phyloP scores from a whole-genome alignment of 2,113 vertebrate species.

The Cygnus atratus region DNA sequence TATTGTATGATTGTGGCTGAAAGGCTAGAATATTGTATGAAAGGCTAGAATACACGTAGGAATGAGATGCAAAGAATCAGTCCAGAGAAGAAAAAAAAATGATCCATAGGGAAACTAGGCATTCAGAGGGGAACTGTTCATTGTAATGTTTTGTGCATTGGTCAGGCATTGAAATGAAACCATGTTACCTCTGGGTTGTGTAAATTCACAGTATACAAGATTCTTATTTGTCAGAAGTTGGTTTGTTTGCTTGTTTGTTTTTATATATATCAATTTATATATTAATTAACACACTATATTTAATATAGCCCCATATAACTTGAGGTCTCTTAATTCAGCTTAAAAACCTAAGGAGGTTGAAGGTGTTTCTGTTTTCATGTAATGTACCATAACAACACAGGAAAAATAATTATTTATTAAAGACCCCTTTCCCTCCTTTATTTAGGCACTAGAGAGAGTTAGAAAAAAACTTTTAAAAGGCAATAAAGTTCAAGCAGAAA shows the following conservation, averaged over 20 bases:
- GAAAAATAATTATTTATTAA: not conserved
- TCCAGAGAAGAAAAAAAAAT: not conserved
- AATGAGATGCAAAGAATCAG: not conserved
- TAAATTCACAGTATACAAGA: not conserved
- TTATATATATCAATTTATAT: too few species aligned
- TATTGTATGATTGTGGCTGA: not conserved
- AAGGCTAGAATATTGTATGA: not conserved
- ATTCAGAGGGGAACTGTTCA: not conserved
- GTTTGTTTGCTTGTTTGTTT: too few species aligned
- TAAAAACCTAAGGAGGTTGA: not conserved
- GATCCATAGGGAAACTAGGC: not conserved
- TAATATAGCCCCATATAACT: not conserved
- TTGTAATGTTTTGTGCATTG: not conserved
- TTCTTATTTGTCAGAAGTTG: not conserved
- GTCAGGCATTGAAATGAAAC: not conserved
- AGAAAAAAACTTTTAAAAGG: constrained; percentile 32
- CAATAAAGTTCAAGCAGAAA: constrained; percentile 37
- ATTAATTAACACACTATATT: not conserved
- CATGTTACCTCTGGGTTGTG: not conserved
- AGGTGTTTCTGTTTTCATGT: not conserved
- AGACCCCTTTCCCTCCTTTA: not conserved
- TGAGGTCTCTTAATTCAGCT: not conserved
- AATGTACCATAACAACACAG: accelerated
- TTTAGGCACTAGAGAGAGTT: not conserved
- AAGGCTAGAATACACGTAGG: not conserved